These are phyloP conservation scores for Iselma pallidipennis DNA, from an alignment of 2,888 invertebrate species.

Conservation along the genomic window DNA sequence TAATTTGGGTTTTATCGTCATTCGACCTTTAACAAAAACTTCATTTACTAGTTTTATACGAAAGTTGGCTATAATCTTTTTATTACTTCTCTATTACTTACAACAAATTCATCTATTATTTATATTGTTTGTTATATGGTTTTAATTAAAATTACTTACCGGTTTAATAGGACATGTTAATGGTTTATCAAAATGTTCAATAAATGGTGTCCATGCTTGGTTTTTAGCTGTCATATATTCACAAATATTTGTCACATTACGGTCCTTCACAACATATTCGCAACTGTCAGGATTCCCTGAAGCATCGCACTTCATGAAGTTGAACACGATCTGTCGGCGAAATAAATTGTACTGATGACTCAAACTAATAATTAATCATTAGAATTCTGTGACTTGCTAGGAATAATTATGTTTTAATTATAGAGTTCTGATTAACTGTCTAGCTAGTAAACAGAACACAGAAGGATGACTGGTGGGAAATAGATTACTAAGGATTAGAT, in stretches of 20 bases:
- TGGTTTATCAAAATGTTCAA: slow-evolving; percentile 36
- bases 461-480: not conserved
- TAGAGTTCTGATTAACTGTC: slow-evolving; percentile 44
- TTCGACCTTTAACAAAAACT: not conserved
- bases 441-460: slow-evolving; percentile 7
- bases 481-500: not conserved
- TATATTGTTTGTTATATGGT: too few species aligned
- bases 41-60: not conserved
- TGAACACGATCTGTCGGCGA: slow-evolving; percentile 37
- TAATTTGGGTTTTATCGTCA: not conserved
- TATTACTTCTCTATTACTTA: not conserved
- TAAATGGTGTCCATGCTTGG: slow-evolving; percentile 40
- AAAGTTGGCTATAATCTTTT: too few species aligned
- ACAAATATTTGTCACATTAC: slow-evolving; percentile 38
- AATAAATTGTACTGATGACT: slow-evolving; percentile 36
- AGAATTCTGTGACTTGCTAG: slow-evolving; percentile 32
- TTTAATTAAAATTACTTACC: slow-evolving; percentile 33
- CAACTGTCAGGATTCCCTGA: slow-evolving; percentile 44
- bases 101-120: not conserved
- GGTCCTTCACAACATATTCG: slow-evolving; percentile 44
- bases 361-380: slow-evolving; percentile 44
- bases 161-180: slow-evolving; percentile 42
- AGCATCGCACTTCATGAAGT: slow-evolving; percentile 43
- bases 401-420: slow-evolving; percentile 47
- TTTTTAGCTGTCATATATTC: slow-evolving; percentile 35